A percentile compares a stretch with the other conserved stretches of the same genome.
Evolutionary conservation across 1,140 invertebrate genomes (phyloP).

Genomic region (Episyrphus balteatus): DNA sequence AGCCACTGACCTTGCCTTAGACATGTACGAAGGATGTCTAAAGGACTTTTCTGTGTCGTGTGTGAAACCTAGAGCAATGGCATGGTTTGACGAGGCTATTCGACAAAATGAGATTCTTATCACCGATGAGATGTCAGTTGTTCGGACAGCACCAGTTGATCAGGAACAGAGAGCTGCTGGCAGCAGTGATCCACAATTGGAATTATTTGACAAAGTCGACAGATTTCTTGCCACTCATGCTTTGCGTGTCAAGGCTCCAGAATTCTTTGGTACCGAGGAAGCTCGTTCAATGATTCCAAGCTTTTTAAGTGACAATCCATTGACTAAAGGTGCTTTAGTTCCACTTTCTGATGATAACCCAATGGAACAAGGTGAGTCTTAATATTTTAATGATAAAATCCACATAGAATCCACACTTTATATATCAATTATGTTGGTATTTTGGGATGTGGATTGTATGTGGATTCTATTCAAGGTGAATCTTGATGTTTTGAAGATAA

Average conservation of each 20-base stretch:
- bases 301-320: conserved; percentile 46
- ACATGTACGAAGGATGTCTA: conserved; percentile 52
- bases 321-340: conserved; percentile 54
- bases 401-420: conserved; percentile 28
- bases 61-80: conserved; percentile 61
- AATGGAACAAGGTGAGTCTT: conserved; percentile 42
- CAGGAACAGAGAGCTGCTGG: conserved; percentile 4
- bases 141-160: conserved; percentile 42
- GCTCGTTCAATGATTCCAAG: conserved; percentile 50
- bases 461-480: conserved; percentile 40
- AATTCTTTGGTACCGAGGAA: conserved; percentile 43
- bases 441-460: background rate
- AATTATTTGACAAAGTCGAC: conserved; percentile 51
- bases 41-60: conserved; percentile 53
- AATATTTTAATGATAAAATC: conserved; percentile 10
- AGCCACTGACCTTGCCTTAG: conserved; percentile 45
- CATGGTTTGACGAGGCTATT: conserved; percentile 54
- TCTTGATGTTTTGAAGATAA: conserved; percentile 11
- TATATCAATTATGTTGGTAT: conserved; percentile 5
- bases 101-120: conserved; percentile 57
- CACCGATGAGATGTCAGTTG: conserved; percentile 58
- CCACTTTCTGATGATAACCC: conserved; percentile 50
- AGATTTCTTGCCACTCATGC: conserved; percentile 52
- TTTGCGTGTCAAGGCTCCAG: conserved; percentile 50
- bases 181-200: conserved; percentile 15